Evolutionary conservation across 2,888 invertebrate species (phyloP), one percentile per base, ranked within the genome.

Genomic region (Ectobius pallidus): DNA sequence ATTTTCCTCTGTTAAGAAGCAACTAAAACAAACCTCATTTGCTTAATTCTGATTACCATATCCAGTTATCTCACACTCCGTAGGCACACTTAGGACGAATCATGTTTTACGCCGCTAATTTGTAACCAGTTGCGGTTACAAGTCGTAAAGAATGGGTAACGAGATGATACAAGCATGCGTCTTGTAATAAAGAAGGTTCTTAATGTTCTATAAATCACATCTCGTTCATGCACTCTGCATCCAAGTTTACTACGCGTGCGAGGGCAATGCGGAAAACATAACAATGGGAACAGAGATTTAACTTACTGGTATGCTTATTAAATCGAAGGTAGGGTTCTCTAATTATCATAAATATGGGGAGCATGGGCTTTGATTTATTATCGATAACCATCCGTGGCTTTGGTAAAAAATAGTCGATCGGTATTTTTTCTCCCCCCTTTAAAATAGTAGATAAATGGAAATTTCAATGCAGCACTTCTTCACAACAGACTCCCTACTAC

Each of bases 281-380:
- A 30, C 58, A 30, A n/a, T 58, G n/a, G 14, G 11, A 9, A 27
- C 58, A 58, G 25, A 30, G n/a, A n/a, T n/a, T n/a, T n/a, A n/a
- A n/a, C 30, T 30, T n/a, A 32, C 30, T 25, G 30, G 14, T 25
- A 25, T 25, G 58, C 4, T 2, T 16, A 58, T 32, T 30, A 30
- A 32, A 58, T 30, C 3, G 14, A 1, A 9, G 32, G 46, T n/a
- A n/a, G 46, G 7, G 25, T 58, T n/a, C n/a, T 30, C 1, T 6
- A n/a, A 58, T 58, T 58, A 58, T n/a, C 58, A 58, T 58, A 58
- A 58, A 58, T 30, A 58, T 58, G 1, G 2, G 30, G 58, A n/a
- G 25, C 14, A 58, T 30, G 30, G 30, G 30, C n/a, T 58, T 58
- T 58, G 58, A 58, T 58, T 58, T 58, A 58, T 58, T 58, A 16